Evolutionary conservation across 30 jellyfish, hydroid and myxozoan species (phyloP), one percentile per base, ranked within the genome.

Genomic region (Calvadosia cruxmelitensis): DNA sequence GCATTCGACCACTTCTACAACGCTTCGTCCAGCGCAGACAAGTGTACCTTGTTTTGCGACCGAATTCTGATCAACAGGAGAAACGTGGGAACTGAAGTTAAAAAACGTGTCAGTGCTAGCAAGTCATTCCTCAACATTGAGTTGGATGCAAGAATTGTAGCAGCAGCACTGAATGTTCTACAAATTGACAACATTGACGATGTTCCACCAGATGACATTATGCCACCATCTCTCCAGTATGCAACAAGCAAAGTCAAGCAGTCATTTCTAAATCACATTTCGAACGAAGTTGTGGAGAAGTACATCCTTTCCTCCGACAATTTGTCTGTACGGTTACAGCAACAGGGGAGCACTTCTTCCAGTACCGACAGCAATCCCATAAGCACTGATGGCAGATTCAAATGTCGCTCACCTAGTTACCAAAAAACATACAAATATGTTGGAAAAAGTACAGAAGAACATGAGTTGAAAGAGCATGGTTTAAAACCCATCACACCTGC

Each of bases 131-230:
- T 73, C 28, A 35, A 73, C 27, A 33, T 73, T 16, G 65, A 30
- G 29, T 49, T 73, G 83, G 76, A 63, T 53, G 66, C 83, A 3
- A 48, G 83, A 42, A 61, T 73, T 29, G 66, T 34, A 3, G 83
- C 83, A 53, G 83, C 83, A 31, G 62, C 78, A 33, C n/a, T 73
- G 34, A 68, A 73, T 33, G 13, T 27, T 35, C 34, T 73, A 10
- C 29, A 63, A 12, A 27, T 73, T 25, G 49, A 34, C 67, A 31
- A 42, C 49, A 24, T 25, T 23, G 64, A 73, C 42, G 48, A 33
- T n/a, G 62, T 73, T 52, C 83, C 83, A 25, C 15, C 32, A 15
- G 50, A 29, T 33, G 62, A 20, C n/a, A 29, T 33, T 20, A 24
- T 64, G 32, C 73, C 28, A 20, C 50, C 27, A 20, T 64, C 32